These are phyloP conservation scores for Ochropleura leucogaster DNA, from an alignment of 2,888 invertebrate species.

Conservation along the genomic window DNA sequence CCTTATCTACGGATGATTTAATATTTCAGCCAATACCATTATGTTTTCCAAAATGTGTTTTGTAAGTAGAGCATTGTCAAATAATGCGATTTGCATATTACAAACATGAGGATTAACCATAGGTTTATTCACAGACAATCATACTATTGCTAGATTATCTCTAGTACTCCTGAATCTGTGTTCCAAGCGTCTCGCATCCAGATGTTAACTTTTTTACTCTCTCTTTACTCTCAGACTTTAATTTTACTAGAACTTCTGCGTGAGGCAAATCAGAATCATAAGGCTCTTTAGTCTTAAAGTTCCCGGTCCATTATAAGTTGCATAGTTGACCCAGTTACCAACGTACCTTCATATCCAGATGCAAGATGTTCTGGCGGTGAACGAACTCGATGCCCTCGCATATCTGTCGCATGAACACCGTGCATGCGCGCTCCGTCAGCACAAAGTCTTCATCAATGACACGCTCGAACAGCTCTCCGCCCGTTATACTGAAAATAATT, in stretches of 20 bases:
- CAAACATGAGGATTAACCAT: background rate
- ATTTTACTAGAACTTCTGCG: background rate
- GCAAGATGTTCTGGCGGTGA: constrained; percentile 98
- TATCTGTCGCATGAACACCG: constrained; percentile 99
- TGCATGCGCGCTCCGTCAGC: constrained; percentile 98
- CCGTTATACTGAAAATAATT: constrained; percentile 95
- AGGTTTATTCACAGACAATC: background rate
- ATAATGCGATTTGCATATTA: background rate
- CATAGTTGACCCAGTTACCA: background rate
- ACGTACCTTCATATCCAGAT: constrained; percentile 98
- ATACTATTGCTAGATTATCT: background rate
- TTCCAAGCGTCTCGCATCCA: background rate
- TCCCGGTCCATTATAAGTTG: background rate
- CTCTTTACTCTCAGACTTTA: background rate
- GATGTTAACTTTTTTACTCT: background rate
- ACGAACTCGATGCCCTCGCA: constrained; percentile 99
- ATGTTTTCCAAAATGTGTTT: background rate
- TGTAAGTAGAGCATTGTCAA: background rate
- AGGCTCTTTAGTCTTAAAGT: background rate
- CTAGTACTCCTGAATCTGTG: background rate
- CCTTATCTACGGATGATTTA: background rate
- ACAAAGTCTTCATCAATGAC: constrained; percentile 99
- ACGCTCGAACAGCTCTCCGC: constrained; percentile 99
- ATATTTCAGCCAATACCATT: background rate
- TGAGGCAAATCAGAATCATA: background rate